Evolutionary conservation across 2,888 invertebrate genomes (phyloP).

Genomic region (Meganola albula): DNA sequence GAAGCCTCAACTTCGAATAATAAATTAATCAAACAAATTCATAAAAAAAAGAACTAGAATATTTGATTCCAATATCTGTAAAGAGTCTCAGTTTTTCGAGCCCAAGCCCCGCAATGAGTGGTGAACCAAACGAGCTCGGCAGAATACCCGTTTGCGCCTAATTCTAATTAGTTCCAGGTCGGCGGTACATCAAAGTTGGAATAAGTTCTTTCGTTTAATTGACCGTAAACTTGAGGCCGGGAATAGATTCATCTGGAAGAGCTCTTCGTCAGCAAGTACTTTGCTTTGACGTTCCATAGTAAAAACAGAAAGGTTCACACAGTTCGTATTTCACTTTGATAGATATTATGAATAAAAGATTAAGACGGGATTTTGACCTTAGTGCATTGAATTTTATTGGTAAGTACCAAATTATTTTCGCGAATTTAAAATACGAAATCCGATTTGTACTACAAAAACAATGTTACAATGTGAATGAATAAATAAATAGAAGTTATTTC

Average conservation of each 20-base stretch:
- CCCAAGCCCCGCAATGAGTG: slow-evolving; percentile 39
- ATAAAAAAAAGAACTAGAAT: slow-evolving; percentile 1
- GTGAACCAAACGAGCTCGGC: slow-evolving; percentile 28
- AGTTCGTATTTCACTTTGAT: no score
- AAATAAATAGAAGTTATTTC: no score
- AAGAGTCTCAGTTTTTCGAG: slow-evolving; percentile 30
- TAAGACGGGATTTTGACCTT: no score
- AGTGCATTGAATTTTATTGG: no score
- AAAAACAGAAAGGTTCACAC: no score
- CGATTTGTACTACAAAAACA: slow-evolving; percentile 4
- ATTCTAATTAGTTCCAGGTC: slow-evolving; percentile 68
- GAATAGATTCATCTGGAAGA: slow-evolving; percentile 48
- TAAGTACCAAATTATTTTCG: no score
- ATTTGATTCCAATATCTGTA: slow-evolving; percentile 22
- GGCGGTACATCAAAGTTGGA: slow-evolving; percentile 59
- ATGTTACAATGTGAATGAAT: no score
- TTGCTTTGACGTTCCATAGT: no score
- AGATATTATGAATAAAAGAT: no score
- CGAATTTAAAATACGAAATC: slow-evolving; percentile 7
- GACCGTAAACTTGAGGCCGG: slow-evolving; percentile 51
- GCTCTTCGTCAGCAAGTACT: no score
- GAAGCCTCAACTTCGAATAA: no score
- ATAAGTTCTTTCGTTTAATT: slow-evolving; percentile 65
- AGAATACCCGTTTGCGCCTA: slow-evolving; percentile 48
- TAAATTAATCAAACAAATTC: background rate